phyloP scores from a whole-genome alignment of 1,140 invertebrate species.

The Tetragonula clypearis region DNA sequence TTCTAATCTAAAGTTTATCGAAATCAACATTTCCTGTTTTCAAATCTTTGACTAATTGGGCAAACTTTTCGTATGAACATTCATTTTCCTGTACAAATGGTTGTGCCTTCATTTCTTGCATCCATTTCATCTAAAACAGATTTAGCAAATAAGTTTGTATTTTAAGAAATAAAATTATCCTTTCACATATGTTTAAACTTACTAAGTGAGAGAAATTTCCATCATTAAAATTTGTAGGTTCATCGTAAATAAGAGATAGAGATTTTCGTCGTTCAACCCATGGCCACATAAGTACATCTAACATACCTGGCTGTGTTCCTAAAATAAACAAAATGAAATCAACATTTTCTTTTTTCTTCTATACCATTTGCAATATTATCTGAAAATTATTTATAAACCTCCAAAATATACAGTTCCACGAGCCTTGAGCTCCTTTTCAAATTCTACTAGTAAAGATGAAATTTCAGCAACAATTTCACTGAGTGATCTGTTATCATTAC shows the following conservation, averaged over 20 bases:
- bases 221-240: constrained; percentile 46
- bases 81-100: constrained; percentile 48
- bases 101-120: constrained; percentile 49
- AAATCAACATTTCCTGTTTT: constrained; percentile 45
- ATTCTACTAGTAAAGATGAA: constrained; percentile 65
- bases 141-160: constrained; percentile 13
- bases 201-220: constrained; percentile 53
- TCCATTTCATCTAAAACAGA: constrained; percentile 57
- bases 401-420: constrained; percentile 71
- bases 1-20: constrained; percentile 44
- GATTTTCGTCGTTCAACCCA: constrained; percentile 74
- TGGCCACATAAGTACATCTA: constrained; percentile 75
- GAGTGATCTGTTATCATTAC: constrained; percentile 64
- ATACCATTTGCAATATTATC: not conserved
- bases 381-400: constrained; percentile 51
- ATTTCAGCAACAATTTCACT: constrained; percentile 68
- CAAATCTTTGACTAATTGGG: constrained; percentile 36
- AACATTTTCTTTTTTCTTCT: not conserved
- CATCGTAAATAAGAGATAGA: constrained; percentile 65
- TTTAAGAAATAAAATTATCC: constrained; percentile 5
- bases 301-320: constrained; percentile 67
- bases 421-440: constrained; percentile 70
- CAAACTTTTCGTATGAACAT: constrained; percentile 49
- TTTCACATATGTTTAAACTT: constrained; percentile 8
- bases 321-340: constrained; percentile 24